phyloP scores from a whole-genome alignment of 2,797 vertebrate species.

The Trichosurus vulpecula region DNA sequence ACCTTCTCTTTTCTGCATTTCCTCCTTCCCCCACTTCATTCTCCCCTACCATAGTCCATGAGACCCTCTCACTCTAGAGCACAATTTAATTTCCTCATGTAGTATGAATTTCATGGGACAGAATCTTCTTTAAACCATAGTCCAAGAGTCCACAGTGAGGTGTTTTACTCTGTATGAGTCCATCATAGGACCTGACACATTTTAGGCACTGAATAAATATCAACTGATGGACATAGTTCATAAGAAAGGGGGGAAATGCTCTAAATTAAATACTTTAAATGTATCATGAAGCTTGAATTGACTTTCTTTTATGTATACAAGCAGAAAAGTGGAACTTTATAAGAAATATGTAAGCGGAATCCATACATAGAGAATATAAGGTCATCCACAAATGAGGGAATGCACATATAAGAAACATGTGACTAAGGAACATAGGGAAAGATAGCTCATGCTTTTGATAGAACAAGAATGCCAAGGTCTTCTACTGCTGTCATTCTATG shows the following conservation, averaged over 20 bases:
- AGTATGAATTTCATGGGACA: background rate
- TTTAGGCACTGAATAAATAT: background rate
- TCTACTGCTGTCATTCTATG: no score
- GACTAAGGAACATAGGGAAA: background rate
- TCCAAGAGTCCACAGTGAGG: no score
- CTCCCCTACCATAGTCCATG: no score
- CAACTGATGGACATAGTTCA: background rate
- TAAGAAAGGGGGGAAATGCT: background rate
- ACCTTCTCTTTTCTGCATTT: background rate
- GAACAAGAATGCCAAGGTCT: no score
- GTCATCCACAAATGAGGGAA: background rate
- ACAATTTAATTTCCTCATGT: background rate
- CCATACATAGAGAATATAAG: background rate
- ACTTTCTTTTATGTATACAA: background rate
- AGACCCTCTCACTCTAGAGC: background rate
- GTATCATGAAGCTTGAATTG: background rate
- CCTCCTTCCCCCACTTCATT: accelerated
- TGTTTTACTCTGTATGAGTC: background rate
- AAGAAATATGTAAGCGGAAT: background rate
- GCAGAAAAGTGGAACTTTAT: background rate
- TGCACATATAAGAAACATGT: background rate
- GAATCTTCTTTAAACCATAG: background rate
- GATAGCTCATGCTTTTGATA: background rate
- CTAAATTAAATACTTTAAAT: background rate
- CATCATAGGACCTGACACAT: background rate